A percentile compares a stretch with the other conserved stretches of the same genome.
Evolutionary conservation across 1,140 invertebrate species (phyloP).

Genomic region (Eumaeus atala): DNA sequence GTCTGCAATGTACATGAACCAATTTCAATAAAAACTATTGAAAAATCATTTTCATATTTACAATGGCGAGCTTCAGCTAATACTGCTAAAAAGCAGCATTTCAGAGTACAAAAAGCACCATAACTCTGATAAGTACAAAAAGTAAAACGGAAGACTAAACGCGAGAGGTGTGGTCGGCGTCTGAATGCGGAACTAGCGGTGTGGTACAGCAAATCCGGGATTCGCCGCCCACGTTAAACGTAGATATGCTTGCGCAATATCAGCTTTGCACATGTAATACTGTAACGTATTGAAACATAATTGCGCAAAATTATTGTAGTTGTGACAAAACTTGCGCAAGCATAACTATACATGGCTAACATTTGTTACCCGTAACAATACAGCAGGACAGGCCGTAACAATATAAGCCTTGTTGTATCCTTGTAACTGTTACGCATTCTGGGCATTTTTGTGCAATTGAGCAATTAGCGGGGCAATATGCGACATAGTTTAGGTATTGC

Average conservation of each 20-base stretch:
- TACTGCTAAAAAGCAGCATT: slow-evolving; percentile 33
- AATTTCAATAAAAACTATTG: slow-evolving; percentile 51
- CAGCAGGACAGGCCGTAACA: neutral
- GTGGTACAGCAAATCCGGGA: neutral
- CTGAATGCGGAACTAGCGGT: neutral
- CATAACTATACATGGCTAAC: too few relatives aligned
- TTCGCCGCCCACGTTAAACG: neutral
- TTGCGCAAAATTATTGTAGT: too few relatives aligned
- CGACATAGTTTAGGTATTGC: too few relatives aligned
- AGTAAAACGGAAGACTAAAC: slow-evolving; percentile 60
- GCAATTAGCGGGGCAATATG: too few relatives aligned
- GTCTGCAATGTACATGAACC: slow-evolving; percentile 58
- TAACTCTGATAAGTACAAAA: slow-evolving; percentile 64
- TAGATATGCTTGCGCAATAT: too few relatives aligned
- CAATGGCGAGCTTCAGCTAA: slow-evolving; percentile 56
- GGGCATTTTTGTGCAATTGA: too few relatives aligned
- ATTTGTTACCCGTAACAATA: slow-evolving; percentile 5
- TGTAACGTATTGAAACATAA: too few relatives aligned
- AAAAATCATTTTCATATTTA: slow-evolving; percentile 51
- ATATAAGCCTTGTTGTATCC: neutral
- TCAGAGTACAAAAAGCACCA: slow-evolving; percentile 53
- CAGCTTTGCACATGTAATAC: too few relatives aligned
- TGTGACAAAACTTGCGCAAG: too few relatives aligned
- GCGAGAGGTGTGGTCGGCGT: neutral
- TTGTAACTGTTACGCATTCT: too few relatives aligned